Percentiles rank a stretch among this genome's conserved stretches.
Evolutionary conservation across 2,888 invertebrate species (phyloP).

Genomic region (Spilosoma lubricipeda): DNA sequence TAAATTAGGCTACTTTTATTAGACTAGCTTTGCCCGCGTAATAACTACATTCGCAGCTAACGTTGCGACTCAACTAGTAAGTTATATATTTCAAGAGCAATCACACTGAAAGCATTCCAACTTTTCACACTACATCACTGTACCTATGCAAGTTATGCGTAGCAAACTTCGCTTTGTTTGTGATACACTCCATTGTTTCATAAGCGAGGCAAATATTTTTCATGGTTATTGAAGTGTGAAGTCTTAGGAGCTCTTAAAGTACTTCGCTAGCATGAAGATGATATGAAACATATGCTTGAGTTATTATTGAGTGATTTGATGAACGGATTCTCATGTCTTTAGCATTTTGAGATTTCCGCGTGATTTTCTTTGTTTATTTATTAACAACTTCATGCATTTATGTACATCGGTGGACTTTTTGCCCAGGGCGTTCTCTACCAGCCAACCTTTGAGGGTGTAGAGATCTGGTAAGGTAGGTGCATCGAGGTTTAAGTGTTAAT

Average conservation of each 20-base stretch:
- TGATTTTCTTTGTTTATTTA: too few species aligned
- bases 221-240: slow-evolving; percentile 21
- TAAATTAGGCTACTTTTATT: too few species aligned
- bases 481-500: too few species aligned
- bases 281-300: slow-evolving; percentile 21
- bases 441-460: too few species aligned
- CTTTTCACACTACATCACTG: slow-evolving; percentile 37
- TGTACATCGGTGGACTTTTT: too few species aligned
- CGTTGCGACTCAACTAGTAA: background rate
- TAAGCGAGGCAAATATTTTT: slow-evolving; percentile 40
- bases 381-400: too few species aligned
- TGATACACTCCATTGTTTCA: slow-evolving; percentile 55
- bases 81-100: slow-evolving; percentile 74
- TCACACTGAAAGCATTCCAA: slow-evolving; percentile 73
- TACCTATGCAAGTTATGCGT: slow-evolving; percentile 39
- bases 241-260: slow-evolving; percentile 19
- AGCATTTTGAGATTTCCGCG: background rate
- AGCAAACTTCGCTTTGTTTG: slow-evolving; percentile 49
- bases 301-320: slow-evolving; percentile 22
- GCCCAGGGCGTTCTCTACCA: too few species aligned
- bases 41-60: too few species aligned
- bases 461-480: too few species aligned
- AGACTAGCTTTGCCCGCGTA: too few species aligned
- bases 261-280: slow-evolving; percentile 19
- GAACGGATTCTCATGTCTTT: slow-evolving; percentile 3